Percentiles rank a stretch among this genome's conserved stretches.
These are phyloP conservation scores for Tympanuchus pallidicinctus DNA, from an alignment of 2,113 vertebrate species.

Conservation along the genomic window DNA sequence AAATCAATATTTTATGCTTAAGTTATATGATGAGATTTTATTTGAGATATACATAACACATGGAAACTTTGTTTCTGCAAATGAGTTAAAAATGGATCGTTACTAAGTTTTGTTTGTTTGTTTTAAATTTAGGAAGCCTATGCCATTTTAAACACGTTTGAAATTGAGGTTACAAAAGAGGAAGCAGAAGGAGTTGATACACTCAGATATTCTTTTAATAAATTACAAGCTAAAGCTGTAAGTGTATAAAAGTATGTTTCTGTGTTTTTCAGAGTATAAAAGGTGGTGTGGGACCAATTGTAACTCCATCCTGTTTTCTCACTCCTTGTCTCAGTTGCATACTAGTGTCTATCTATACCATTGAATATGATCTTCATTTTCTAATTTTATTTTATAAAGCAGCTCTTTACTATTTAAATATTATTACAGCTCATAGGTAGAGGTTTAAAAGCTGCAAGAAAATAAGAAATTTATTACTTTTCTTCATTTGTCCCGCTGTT, in stretches of 20 bases:
- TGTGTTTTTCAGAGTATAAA: neutral
- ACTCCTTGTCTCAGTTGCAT: neutral
- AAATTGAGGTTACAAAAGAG: conserved; percentile 81
- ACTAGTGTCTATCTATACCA: neutral
- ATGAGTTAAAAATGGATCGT: neutral
- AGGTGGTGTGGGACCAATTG: neutral
- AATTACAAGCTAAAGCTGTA: conserved; percentile 83
- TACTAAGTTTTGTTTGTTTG: neutral
- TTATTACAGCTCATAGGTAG: neutral
- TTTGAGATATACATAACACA: neutral
- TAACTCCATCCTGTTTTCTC: neutral
- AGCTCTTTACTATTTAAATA: neutral
- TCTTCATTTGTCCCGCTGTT: neutral
- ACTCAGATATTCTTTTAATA: conserved; percentile 80
- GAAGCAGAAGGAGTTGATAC: conserved; percentile 83
- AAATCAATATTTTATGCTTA: neutral
- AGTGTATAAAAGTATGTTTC: conserved; percentile 56
- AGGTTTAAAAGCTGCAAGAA: neutral
- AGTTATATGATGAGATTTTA: neutral
- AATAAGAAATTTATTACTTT: neutral
- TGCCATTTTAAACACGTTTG: conserved; percentile 80
- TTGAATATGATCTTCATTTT: neutral
- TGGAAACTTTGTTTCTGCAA: neutral
- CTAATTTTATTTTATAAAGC: neutral
- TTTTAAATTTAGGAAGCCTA: conserved; percentile 82